Base-by-base conservation (phyloP, 2,888 invertebrate species). In the Ephialtes manifestator region DNA sequence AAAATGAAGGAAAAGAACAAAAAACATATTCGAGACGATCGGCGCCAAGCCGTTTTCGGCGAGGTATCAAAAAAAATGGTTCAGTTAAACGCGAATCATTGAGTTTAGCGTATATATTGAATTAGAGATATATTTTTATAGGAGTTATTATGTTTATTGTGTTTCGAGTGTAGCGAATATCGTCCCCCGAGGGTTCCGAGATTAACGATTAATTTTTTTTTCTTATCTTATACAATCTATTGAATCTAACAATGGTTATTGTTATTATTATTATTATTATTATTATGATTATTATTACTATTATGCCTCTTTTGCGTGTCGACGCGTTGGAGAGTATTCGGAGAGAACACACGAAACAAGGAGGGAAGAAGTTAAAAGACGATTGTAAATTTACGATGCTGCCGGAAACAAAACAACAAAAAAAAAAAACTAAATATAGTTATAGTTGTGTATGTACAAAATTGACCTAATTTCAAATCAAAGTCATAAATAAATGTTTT, bases 401-500 rank as follows among this genome's bases (percentile, higher is more conserved):
- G 87, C 88, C 87, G 86, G 63, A 83, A 83, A 78, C 71, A 70
- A 70, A 86, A 71, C 78, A 78, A 80, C 35, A 77, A 4, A 78
- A 83, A 68, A 63, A 84, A 84, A 86, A 79, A 87, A 81, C 78
- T 89, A 82, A 89, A 87, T 87, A 87, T 83, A 84, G 84, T 79
- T 83, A 85, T 85, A 85, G 86, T 88, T 87, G 87, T 89, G 85
- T 89, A 88, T 90, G 88, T 89, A 89, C 87, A 90, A 87, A 90
- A 89, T 88, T 87, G 81, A 89, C 86, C 86, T 87, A 89, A 90
- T 89, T 90, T 89, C 83, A 89, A 88, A 89, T 90, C 87, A 87
- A 89, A 89, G 87, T 89, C 87, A 87, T 87, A 89, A 92, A 92
- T 92, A 93, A 93, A 93, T 91, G 89, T 92, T 93, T 92, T 92